Base-by-base conservation (phyloP, 2,797 vertebrate species). In the Sebastes oblongus region DNA sequence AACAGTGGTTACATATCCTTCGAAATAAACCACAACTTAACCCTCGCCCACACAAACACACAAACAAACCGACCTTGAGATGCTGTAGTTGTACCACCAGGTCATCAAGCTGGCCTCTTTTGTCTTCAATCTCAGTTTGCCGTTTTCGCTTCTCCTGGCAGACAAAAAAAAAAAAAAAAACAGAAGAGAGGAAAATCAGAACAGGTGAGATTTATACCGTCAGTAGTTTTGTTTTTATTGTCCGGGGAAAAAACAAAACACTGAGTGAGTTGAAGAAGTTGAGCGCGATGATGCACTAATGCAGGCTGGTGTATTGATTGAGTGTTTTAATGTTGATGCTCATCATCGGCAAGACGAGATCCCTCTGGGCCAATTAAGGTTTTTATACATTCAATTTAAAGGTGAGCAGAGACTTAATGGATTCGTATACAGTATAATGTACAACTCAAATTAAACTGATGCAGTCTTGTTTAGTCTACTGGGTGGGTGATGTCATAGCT, bases 61-160 rank as follows among this genome's bases (percentile, higher is more conserved):
- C 66, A 52, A 18, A 70, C 61, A 61, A 36, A 89, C 88, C 94
- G 94, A 99, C 98, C 98, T 98, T 99, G 91, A 98, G 96, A 94
- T 99, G 98, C 93, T 99, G 98, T 88, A 98, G 96, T 88, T 98
- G 97, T 84, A 99, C 96, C 89, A 98, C 97, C 93, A 98, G 96
- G 80, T 98, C 97, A 80, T 99, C 98, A 4, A 99, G 96, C 94
- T 99, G 96, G 68, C 95, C 95, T 88, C 98, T 96, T 93, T 98
- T 99, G 89, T 96, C 96, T 94, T 99, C 98, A 91, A 99, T 99
- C 94, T 98, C 98, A 39, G 97, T 95, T 96, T 99, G 98, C 58
- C 97, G 94, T 96, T 98, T 99, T 89, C 98, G 95, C 93, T 99
- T 99, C 94, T 99, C 98, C 98, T 96, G 82, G 6, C 66, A 84